phyloP scores from a whole-genome alignment of 2,113 vertebrate genomes.

The Pelmatolapia mariae region DNA sequence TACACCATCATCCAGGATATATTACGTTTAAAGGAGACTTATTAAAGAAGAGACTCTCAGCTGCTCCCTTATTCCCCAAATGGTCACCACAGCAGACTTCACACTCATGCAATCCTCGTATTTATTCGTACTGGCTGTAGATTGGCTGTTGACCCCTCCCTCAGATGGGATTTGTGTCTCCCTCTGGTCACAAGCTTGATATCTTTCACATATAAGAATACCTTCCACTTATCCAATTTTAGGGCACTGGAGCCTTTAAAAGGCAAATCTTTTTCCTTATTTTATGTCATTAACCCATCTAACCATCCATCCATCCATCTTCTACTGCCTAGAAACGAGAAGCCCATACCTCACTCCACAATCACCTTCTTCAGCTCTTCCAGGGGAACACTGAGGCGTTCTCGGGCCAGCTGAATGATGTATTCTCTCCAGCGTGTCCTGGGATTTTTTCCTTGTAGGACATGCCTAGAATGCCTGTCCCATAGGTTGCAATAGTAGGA shows the following conservation, averaged over 20 bases:
- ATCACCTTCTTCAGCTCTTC: background rate
- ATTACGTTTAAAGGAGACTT: background rate
- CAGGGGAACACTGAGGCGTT: background rate
- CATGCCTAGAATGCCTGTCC: background rate
- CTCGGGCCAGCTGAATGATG: background rate
- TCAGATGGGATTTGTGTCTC: background rate
- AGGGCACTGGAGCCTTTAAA: background rate
- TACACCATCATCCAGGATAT: background rate
- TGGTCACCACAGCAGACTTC: background rate
- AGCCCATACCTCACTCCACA: background rate
- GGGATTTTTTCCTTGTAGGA: background rate
- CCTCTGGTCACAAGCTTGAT: background rate
- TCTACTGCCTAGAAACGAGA: background rate
- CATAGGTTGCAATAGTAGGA: background rate
- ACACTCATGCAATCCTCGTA: background rate
- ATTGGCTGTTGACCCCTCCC: background rate
- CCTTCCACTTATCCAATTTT: background rate
- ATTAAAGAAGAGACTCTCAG: background rate
- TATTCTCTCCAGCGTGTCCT: background rate
- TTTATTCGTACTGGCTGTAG: background rate
- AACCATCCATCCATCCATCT: background rate
- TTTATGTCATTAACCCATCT: background rate
- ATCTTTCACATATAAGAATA: background rate
- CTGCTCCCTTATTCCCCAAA: background rate
- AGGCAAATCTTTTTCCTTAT: background rate